Evolutionary conservation across 2,113 vertebrate species (phyloP), one percentile per base, ranked within the genome.

Genomic region (Perca fluviatilis): DNA sequence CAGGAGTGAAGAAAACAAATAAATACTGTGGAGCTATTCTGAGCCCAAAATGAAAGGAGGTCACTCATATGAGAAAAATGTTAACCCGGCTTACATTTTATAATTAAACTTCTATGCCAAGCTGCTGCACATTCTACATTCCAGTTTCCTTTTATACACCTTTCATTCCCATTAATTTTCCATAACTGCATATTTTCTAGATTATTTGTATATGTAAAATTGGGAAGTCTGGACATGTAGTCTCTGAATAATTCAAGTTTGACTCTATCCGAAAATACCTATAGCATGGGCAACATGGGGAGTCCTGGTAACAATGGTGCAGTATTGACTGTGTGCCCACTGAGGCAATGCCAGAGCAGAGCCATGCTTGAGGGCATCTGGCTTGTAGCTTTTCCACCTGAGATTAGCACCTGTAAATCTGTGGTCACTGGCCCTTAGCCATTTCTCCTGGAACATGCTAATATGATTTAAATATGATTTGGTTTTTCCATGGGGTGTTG

Each of bases 381-480:
- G 36, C 74, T 70, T 69, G 80, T 67, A 15, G 70, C 69, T 81
- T 84, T 83, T 65, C 82, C 85, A 85, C 85, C 69, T 77, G 69
- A 84, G 80, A 86, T 88, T 75, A 85, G 74, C 43, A 43, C 25
- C 33, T 57, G 58, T 67, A 30, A 62, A 68, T 63, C 62, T 60
- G 68, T 74, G 75, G 57, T 64, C 18, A 69, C 74, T 89, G 75
- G 88, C 47, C 82, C 51, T 40, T 21, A 53, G 77, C 86, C 74
- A 85, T 79, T 81, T 66, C 61, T 78, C 11, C 57, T 27, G 3
- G 27, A 83, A 63, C 25, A 46, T 60, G 72, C 73, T 47, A 67
- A 68, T 46, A 74, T 60, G 10, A 47, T 49, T 70, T 12, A n/a
- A n/a, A n/a, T n/a, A n/a, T n/a, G 2, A 13, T 62, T 57, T 27